These are phyloP conservation scores for Poeciliopsis infans DNA, from an alignment of 2,797 vertebrate species.

Conservation along the genomic window DNA sequence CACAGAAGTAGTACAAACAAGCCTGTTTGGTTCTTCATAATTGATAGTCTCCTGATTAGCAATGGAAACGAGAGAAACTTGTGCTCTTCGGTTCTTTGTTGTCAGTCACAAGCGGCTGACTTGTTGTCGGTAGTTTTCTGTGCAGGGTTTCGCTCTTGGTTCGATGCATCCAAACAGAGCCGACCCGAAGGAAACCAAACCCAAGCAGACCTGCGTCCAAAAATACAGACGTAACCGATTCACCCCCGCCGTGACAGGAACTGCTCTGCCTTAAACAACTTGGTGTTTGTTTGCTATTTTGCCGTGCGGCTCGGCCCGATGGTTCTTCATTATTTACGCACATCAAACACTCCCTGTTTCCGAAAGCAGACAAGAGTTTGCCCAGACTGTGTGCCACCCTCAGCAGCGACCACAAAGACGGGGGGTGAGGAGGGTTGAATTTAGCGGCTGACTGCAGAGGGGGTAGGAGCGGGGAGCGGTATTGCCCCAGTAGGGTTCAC, in stretches of 20 bases:
- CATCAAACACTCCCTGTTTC: conserved; percentile 77
- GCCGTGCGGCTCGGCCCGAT: conserved; percentile 57
- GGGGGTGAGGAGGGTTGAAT: conserved; percentile 56
- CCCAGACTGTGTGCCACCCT: conserved; percentile 70
- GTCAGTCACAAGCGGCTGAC: not conserved
- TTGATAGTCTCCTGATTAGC: conserved; percentile 54
- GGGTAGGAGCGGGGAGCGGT: conserved; percentile 45
- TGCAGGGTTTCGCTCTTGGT: conserved; percentile 7
- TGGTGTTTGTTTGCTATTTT: conserved; percentile 80
- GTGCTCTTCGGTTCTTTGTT: not conserved
- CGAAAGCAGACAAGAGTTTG: conserved; percentile 57
- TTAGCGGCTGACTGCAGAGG: conserved; percentile 58
- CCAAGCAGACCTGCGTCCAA: conserved; percentile 55
- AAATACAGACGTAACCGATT: conserved; percentile 63
- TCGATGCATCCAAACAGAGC: conserved; percentile 32
- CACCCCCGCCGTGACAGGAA: conserved; percentile 67
- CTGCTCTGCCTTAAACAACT: conserved; percentile 77
- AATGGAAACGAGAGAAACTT: conserved; percentile 16
- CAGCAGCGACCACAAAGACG: conserved; percentile 43
- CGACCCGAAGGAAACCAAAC: conserved; percentile 62
- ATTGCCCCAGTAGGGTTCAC: conserved; percentile 62
- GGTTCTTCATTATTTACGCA: conserved; percentile 78
- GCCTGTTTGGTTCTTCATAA: conserved; percentile 59
- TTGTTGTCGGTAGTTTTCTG: conserved; percentile 4
- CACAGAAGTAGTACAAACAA: conserved; percentile 18